These are phyloP conservation scores for Orthosia incerta DNA, from an alignment of 2,888 invertebrate genomes.

Conservation along the genomic window DNA sequence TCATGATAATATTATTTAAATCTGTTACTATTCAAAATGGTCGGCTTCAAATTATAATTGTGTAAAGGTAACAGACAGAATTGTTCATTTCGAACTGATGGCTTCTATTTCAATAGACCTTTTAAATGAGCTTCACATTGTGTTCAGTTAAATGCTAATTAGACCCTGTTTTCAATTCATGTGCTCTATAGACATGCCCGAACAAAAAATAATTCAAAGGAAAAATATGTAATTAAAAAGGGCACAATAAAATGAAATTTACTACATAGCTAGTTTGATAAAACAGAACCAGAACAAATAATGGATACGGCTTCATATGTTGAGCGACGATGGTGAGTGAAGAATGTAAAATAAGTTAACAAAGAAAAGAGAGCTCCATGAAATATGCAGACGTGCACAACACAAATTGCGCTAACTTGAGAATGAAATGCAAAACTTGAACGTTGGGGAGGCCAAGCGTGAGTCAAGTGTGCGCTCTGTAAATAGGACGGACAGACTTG, in stretches of 20 bases:
- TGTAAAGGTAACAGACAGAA: slow-evolving; percentile 45
- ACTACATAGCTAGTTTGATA: slow-evolving; percentile 19
- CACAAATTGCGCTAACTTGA: slow-evolving; percentile 86
- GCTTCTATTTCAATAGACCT: slow-evolving; percentile 49
- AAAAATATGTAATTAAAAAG: slow-evolving; percentile 13
- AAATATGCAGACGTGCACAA: slow-evolving; percentile 83
- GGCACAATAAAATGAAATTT: slow-evolving; percentile 14
- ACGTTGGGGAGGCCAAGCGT: slow-evolving; percentile 79
- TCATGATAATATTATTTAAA: slow-evolving; percentile 31
- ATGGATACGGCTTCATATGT: slow-evolving; percentile 36
- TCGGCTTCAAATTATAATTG: slow-evolving; percentile 32
- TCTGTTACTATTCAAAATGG: slow-evolving; percentile 19
- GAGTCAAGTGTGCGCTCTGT: slow-evolving; percentile 82
- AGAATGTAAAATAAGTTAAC: slow-evolving; percentile 74
- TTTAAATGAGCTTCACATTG: slow-evolving; percentile 44
- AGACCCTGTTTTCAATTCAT: slow-evolving; percentile 39
- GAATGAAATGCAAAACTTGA: slow-evolving; percentile 85
- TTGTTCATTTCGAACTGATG: slow-evolving; percentile 49
- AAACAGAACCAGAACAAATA: slow-evolving; percentile 19
- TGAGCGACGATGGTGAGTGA: slow-evolving; percentile 62
- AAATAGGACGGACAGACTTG: slow-evolving; percentile 78
- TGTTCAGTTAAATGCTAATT: slow-evolving; percentile 45
- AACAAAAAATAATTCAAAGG: slow-evolving; percentile 7
- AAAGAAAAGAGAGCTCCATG: slow-evolving; percentile 73
- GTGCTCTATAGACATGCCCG: slow-evolving; percentile 24